Evolutionary conservation across 2,113 vertebrate species (phyloP).

Genomic region (Nicator chloris): DNA sequence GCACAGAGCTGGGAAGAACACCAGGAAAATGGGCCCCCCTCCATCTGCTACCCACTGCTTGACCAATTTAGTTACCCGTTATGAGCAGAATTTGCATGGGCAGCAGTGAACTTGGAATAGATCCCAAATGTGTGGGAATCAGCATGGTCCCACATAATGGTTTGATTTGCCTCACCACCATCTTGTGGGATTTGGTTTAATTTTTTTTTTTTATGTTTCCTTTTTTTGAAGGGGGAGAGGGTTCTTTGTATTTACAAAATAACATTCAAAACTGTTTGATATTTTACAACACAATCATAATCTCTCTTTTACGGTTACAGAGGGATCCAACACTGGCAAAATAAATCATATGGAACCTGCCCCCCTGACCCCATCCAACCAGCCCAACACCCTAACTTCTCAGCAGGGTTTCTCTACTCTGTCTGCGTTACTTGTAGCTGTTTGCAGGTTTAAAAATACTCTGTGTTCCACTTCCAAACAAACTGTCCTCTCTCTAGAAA

Average conservation of each 20-base stretch:
- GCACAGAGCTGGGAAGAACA: not conserved
- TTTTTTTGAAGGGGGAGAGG: not conserved
- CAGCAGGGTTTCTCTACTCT: not conserved
- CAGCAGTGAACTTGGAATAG: not conserved
- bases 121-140: not conserved
- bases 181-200: not conserved
- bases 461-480: conserved; percentile 49
- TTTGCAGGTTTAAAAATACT: conserved; percentile 45
- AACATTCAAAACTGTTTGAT: not conserved
- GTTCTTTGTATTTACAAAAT: not conserved
- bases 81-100: not conserved
- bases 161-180: not conserved
- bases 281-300: not conserved
- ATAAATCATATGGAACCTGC: not conserved
- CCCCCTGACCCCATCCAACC: fast-evolving
- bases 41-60: not conserved
- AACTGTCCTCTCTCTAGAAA: conserved; percentile 55
- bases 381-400: not conserved
- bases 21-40: not conserved
- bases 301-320: not conserved
- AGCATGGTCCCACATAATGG: not conserved
- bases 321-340: not conserved
- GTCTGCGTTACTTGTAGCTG: not conserved
- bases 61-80: not conserved
- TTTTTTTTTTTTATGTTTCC: not conserved